Evolutionary conservation across 2,797 vertebrate species (phyloP), one percentile per base, ranked within the genome.

Genomic region (Gymnothorax javanicus): DNA sequence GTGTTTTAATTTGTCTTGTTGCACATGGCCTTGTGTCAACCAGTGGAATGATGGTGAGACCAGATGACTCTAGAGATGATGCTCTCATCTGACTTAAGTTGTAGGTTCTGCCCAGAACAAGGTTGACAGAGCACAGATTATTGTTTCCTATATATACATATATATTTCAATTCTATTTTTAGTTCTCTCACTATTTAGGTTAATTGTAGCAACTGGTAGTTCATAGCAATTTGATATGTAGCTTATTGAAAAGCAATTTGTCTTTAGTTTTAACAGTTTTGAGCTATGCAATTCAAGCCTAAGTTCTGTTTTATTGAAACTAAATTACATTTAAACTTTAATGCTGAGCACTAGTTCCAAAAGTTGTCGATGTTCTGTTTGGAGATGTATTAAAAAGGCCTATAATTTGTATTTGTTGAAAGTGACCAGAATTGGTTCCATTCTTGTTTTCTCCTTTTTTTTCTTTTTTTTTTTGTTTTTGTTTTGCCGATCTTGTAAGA

Each of bases 231-330:
- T 83, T 25, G n/a, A 93, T 89, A 93, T 93, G 95, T 95, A 94
- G 94, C 93, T 90, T 90, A 90, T 90, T 88, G 89, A 88, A 90
- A 92, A 91, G 89, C 87, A 90, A 89, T 89, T 85, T 73, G 69
- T 43, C 81, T 92, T 94, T 89, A 89, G 87, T 89, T 93, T 91
- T 89, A 91, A 92, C 91, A 92, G 92, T 88, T 92, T 93, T 92
- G 93, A 95, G 95, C 95, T 96, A 96, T 96, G 96, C 96, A 96
- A 96, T 89, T 88, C 81, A 92, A 93, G 92, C 93, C 89, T 92
- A 88, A 91, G 91, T 93, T 94, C 23, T 57, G 82, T 86, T 91
- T 85, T 90, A 87, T 94, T 91, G 23, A 75, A 86, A 92, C 67
- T 59, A 91, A 89, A 87, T 86, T 83, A 79, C 84, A 83, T 87